Evolutionary conservation across 2,797 vertebrate species (phyloP), one percentile per base, ranked within the genome.

Genomic region (Schizopygopsis malacanthus): DNA sequence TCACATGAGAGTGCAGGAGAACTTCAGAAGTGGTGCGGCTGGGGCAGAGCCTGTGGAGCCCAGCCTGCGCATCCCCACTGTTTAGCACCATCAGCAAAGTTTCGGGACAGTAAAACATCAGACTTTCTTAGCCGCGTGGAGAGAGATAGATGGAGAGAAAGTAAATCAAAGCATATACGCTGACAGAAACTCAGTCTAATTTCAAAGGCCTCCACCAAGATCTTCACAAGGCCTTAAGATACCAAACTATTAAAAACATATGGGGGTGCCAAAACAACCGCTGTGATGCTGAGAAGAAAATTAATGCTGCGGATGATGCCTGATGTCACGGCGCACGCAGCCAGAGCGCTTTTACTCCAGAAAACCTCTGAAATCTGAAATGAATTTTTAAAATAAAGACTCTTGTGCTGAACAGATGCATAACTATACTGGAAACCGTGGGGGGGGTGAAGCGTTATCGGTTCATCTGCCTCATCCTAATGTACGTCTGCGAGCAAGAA

Each of bases 171-270:
- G 84, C 77, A 75, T 71, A 75, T 71, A 75, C 28, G 56, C 84
- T 81, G 78, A 85, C 78, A 85, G 84, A 75, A 75, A 67, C 54
- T 63, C 84, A 41, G 18, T 73, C 69, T 85, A 52, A 80, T 80
- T 85, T 65, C 54, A 81, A 85, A 85, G 76, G 41, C 76, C 76
- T 71, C 50, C 56, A 59, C 65, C 52, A 85, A 72, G 54, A 80
- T 80, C 78, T 73, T 75, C 70, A 85, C 69, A 65, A 81, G 84
- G 70, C 69, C 43, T 70, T 59, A 73, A 73, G 84, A 85, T 75
- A 73, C 69, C 70, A 65, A 85, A 81, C 84, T 47, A 85, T 85
- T 85, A 81, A 85, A 85, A 81, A 81, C 78, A 75, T 85, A 81
- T 41, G 56, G 70, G 82, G 78, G 84, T 85, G 84, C 78, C 84